Base-by-base conservation (phyloP, 2,888 invertebrate genomes). In the Polydesmus complanatus region DNA sequence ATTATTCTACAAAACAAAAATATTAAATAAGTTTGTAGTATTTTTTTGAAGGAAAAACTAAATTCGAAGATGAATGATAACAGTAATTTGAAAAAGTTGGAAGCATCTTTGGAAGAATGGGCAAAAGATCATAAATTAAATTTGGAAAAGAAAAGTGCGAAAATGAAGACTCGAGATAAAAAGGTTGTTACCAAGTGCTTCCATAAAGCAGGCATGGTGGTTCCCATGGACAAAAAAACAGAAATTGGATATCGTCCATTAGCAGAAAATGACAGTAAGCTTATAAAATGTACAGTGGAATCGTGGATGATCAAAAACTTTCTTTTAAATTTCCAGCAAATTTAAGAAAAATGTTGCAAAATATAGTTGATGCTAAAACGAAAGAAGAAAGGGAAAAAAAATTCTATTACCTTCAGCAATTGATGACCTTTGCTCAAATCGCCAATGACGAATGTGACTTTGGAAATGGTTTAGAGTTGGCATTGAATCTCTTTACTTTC, bases 381-480 rank as follows among this genome's bases (percentile, higher is more conserved):
- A 78, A 83, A 25, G 76, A 75, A 14, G 81, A 84, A 64, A 82
- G 80, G 67, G 76, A 79, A 63, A 77, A 76, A 56, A 74, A 81
- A 27, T 77, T 87, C 63, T 82, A 84, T 23, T 81, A 84, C 27
- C 67, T 95, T 2, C 88, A 91, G 68, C 87, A 89, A 61, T 77
- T 91, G 1, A 81, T 92, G 63, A 90, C 87, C 2, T 83, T 83
- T 61, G 85, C 90, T 3, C 87, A 83, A 72, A 90, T 91, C 72
- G 96, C 95, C 0, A 83, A 88, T 61, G 96, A 96, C 70, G 96
- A 97, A 73, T 87, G 88, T 70, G 95, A 96, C 73, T 95, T 92
- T 75, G 96, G 94, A 0, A 92, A 91, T 59, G 87, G 91, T 0
- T 73, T 96, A 1, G 95, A 96, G 73, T 77, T 89, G 48, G 95